Base-by-base conservation (phyloP, 2,888 invertebrate genomes). In the Drosophila tanythrix region DNA sequence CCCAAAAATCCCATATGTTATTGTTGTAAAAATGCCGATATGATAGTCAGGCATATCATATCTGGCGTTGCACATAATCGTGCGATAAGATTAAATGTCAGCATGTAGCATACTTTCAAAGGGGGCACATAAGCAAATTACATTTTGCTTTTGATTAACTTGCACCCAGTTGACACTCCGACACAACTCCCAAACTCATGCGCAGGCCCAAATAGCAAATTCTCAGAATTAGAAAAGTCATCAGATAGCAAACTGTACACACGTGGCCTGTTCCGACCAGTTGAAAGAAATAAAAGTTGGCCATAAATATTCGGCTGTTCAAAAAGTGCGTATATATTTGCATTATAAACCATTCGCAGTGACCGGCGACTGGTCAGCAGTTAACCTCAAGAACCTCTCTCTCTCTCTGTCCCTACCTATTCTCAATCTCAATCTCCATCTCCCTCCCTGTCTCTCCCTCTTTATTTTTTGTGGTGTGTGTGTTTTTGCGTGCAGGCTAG, bases 291-390 rank as follows among this genome's bases (percentile, higher is more conserved):
- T 21, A 62, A 38, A 52, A 60, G 21, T 63, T 59, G 71, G 55
- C 60, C 76, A 74, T 84, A 89, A 82, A 88, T 76, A 81, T 76
- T 68, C 51, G 58, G 58, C 21, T 62, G 58, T 53, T 61, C 56
- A 70, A 80, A 81, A 81, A 71, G 77, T 85, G 85, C 86, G 90
- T 88, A 85, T 86, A 86, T 79, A 86, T 86, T 86, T 86, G 90
- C 86, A 90, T 86, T 85, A 76, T 70, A 85, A 88, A 82, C 73
- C 74, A 79, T 53, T 63, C 55, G 10, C 52, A 70, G 58, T 81
- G 88, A 83, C 68, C 62, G 43, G 29, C 51, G 60, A 56, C 62
- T 68, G 60, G 66, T 65, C 61, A 69, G 64, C 59, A 66, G 70
- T 70, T 74, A 58, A 46, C 18, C 63, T 33, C 15, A 21, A 29